Evolutionary conservation across 2,113 vertebrate species (phyloP).

Genomic region (Pao palembangensis): DNA sequence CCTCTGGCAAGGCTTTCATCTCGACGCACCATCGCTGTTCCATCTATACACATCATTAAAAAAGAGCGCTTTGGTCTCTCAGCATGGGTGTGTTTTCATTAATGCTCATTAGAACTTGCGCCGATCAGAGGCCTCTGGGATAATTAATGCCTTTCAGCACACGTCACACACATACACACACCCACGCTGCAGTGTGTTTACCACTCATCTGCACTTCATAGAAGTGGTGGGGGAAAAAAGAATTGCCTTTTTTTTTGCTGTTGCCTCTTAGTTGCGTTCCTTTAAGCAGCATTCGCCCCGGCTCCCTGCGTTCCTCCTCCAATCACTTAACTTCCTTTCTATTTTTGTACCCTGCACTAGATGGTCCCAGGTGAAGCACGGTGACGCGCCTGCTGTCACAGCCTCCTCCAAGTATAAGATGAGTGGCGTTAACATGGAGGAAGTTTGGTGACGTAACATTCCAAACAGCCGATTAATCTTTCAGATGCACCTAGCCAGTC

Average conservation of each 20-base stretch:
- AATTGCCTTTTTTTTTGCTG: background rate
- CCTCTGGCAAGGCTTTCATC: slow-evolving; percentile 48
- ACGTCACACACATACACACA: slow-evolving; percentile 39
- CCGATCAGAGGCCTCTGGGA: slow-evolving; percentile 51
- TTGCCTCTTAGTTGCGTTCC: background rate
- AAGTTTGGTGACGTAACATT: slow-evolving; percentile 32
- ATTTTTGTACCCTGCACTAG: background rate
- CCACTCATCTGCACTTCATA: slow-evolving; percentile 37
- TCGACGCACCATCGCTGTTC: slow-evolving; percentile 26
- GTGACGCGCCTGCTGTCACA: background rate
- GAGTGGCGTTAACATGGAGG: background rate
- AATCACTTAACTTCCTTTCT: background rate
- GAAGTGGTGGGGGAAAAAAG: background rate
- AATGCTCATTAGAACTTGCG: slow-evolving; percentile 58
- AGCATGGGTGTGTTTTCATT: slow-evolving; percentile 51
- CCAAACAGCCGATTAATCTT: slow-evolving; percentile 46
- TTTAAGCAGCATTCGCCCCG: background rate
- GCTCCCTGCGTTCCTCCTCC: slow-evolving; percentile 6
- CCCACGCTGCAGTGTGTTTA: slow-evolving; percentile 9
- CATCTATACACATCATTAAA: slow-evolving; percentile 59
- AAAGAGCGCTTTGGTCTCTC: slow-evolving; percentile 38
- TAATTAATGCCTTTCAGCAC: slow-evolving; percentile 59
- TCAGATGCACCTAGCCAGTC: slow-evolving; percentile 38
- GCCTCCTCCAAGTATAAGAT: too few relatives aligned
- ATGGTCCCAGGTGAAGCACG: background rate